Conservation (phyloP, 2,113 vertebrate species). For the Ptilonorhynchus violaceus region DNA sequence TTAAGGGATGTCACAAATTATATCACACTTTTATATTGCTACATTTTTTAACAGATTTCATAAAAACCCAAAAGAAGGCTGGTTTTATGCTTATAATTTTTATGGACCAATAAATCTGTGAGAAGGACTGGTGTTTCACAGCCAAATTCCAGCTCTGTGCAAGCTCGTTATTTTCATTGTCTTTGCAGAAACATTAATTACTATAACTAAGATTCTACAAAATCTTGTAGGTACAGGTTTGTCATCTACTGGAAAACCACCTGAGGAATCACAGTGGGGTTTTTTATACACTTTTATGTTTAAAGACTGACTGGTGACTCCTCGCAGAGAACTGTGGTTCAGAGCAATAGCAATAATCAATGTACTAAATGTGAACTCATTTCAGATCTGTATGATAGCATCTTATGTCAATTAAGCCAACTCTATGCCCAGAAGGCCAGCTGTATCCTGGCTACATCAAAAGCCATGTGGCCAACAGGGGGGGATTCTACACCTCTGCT, state of each 20-base stretch:
- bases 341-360: background rate
- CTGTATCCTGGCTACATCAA: background rate
- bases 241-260: background rate
- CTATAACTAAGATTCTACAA: background rate
- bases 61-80: background rate
- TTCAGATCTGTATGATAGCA: background rate
- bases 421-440: background rate
- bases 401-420: background rate
- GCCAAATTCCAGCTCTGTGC: background rate
- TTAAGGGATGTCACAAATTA: background rate
- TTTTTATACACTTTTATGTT: background rate
- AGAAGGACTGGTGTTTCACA: background rate
- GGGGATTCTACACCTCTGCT: background rate
- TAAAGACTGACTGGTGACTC: background rate
- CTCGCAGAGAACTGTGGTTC: background rate
- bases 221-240: background rate
- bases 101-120: background rate
- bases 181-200: background rate
- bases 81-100: background rate
- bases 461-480: background rate
- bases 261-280: background rate
- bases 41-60: background rate
- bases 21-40: background rate
- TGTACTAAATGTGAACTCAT: background rate
- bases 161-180: background rate